These are phyloP conservation scores for Eilema depressum DNA, from an alignment of 2,888 invertebrate species.

Conservation along the genomic window DNA sequence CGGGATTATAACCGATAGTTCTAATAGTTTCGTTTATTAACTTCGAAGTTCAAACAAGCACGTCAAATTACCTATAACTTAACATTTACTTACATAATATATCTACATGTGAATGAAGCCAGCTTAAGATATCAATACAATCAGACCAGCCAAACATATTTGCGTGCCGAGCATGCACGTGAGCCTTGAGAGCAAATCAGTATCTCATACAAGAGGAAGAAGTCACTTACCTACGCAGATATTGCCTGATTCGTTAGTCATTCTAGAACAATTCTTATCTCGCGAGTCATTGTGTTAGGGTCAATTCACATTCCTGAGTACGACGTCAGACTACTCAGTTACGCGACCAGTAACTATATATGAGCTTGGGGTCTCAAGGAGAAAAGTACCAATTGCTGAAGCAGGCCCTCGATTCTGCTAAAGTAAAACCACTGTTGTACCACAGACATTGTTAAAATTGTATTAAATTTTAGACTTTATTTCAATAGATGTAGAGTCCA, in stretches of 20 bases:
- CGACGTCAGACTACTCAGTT: too few relatives aligned
- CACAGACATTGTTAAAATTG: too few relatives aligned
- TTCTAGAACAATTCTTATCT: constrained; percentile 17
- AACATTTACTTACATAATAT: background rate
- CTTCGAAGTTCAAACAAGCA: background rate
- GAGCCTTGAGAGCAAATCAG: constrained; percentile 48
- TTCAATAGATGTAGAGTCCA: too few relatives aligned
- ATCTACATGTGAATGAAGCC: background rate
- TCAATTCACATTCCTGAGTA: background rate
- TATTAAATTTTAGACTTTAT: too few relatives aligned
- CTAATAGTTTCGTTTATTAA: background rate
- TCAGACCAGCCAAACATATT: constrained; percentile 4
- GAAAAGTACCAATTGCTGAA: too few relatives aligned
- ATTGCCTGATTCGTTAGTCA: constrained; percentile 17
- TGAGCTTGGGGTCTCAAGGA: too few relatives aligned
- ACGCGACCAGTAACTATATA: background rate
- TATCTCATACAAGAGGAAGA: constrained; percentile 43
- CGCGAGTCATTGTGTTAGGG: background rate
- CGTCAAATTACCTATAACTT: background rate
- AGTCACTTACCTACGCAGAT: constrained; percentile 30
- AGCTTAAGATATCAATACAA: constrained; percentile 6
- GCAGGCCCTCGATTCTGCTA: too few relatives aligned
- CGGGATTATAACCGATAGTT: background rate
- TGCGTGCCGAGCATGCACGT: constrained; percentile 25
- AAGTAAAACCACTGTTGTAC: too few relatives aligned